phyloP scores from a whole-genome alignment of 2,113 vertebrate species.

The Illadopsis cleaveri region DNA sequence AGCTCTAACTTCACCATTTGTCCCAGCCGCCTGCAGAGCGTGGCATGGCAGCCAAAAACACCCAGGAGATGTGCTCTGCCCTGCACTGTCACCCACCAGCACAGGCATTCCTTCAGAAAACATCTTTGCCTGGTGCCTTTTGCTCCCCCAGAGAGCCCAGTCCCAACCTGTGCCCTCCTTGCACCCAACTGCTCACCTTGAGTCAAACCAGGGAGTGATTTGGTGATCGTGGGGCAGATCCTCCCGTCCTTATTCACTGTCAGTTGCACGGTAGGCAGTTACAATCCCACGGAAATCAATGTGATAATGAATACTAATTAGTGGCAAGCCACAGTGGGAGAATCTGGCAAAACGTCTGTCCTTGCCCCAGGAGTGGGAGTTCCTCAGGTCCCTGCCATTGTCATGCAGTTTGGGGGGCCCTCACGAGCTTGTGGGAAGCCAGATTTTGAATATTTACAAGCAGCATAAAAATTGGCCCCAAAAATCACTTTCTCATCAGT shows the following conservation, averaged over 20 bases:
- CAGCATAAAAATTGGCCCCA: constrained; percentile 28
- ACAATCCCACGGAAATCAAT: background rate
- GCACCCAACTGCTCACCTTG: background rate
- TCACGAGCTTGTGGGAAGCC: background rate
- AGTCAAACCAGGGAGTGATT: background rate
- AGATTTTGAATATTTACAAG: constrained; percentile 32
- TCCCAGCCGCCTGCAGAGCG: background rate
- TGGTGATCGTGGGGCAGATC: background rate
- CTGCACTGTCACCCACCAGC: background rate
- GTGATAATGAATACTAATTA: constrained; percentile 10
- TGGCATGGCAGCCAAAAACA: background rate
- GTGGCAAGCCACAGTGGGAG: background rate
- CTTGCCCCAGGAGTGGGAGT: background rate
- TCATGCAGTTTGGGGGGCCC: background rate
- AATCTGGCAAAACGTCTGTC: constrained; percentile 23
- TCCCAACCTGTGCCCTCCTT: background rate
- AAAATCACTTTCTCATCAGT: constrained; percentile 56
- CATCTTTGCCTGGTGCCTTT: background rate
- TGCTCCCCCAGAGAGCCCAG: background rate
- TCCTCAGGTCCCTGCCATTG: background rate
- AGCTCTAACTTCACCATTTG: background rate
- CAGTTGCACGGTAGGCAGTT: background rate
- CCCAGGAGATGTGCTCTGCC: background rate
- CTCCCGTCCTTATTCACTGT: background rate
- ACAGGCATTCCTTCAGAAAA: background rate